Conservation (phyloP, 2,797 vertebrate genomes). For the Chaetodon trifasciatus region DNA sequence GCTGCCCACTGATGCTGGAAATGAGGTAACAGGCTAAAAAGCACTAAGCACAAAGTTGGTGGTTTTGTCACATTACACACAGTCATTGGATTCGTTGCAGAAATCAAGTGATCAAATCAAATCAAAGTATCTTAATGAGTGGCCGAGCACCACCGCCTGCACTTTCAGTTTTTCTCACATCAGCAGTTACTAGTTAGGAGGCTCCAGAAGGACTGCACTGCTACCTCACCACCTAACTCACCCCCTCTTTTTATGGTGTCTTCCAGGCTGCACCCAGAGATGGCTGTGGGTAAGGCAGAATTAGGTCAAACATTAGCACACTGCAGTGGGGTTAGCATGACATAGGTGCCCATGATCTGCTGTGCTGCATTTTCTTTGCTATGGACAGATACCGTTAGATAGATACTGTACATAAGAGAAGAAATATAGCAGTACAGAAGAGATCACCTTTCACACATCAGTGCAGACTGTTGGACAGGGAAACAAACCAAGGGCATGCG, state of each 20-base stretch:
- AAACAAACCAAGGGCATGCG: constrained; percentile 35
- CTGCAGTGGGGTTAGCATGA: constrained; percentile 57
- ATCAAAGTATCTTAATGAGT: background rate
- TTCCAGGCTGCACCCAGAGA: constrained; percentile 44
- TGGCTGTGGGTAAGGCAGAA: constrained; percentile 56
- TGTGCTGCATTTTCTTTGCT: constrained; percentile 17
- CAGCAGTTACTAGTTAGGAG: constrained; percentile 1
- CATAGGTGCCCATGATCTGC: constrained; percentile 41
- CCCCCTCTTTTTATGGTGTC: constrained; percentile 17
- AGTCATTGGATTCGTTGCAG: background rate
- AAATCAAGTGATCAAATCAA: background rate
- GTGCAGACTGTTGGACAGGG: constrained; percentile 11
- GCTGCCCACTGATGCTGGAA: background rate
- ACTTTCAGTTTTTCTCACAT: background rate
- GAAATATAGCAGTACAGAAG: constrained; percentile 1
- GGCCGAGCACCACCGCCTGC: background rate
- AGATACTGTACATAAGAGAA: background rate
- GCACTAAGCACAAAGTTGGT: background rate
- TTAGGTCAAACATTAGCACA: constrained; percentile 65
- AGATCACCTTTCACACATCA: constrained; percentile 14
- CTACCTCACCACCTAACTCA: constrained; percentile 14
- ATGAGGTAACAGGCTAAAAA: background rate
- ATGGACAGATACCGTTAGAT: constrained; percentile 2
- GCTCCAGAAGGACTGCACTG: constrained; percentile 24
- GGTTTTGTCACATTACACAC: no score